Conservation (phyloP, 2,113 vertebrate species). For the Xyliphius kryptos region DNA sequence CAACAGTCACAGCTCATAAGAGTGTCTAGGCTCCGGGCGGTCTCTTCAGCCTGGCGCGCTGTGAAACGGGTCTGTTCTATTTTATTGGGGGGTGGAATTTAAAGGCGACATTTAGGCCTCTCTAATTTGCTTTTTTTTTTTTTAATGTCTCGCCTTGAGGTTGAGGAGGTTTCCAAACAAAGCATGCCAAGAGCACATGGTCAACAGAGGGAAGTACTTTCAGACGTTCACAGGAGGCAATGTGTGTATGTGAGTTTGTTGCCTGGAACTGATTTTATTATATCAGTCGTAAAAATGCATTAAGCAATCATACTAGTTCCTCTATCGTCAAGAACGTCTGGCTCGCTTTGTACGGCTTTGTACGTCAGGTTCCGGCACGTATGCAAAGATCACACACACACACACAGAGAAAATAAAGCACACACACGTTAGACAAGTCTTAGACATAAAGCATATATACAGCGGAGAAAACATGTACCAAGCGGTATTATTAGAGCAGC, state of each 20-base stretch:
- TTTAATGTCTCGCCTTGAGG: conserved; percentile 40
- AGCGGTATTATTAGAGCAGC: conserved; percentile 14
- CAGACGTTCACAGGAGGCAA: conserved; percentile 4
- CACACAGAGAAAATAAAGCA: not conserved
- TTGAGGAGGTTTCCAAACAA: conserved; percentile 41
- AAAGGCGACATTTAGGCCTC: conserved; percentile 39
- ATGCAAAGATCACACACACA: not conserved
- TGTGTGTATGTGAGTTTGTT: conserved; percentile 10
- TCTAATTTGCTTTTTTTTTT: conserved; percentile 42
- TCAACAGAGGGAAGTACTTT: conserved; percentile 15
- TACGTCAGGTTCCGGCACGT: conserved; percentile 6
- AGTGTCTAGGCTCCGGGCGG: conserved; percentile 7
- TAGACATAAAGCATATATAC: not conserved
- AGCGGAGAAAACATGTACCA: not conserved
- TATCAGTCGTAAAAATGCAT: conserved; percentile 20
- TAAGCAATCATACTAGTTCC: conserved; percentile 15
- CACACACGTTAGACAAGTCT: not conserved
- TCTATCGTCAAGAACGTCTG: conserved; percentile 23
- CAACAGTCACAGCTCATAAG: conserved; percentile 5
- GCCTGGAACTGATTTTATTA: conserved; percentile 20
- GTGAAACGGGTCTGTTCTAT: conserved; percentile 37
- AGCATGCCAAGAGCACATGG: conserved; percentile 40
- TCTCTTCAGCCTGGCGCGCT: conserved; percentile 17
- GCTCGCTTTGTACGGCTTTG: not conserved
- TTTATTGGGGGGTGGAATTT: conserved; percentile 39